Conservation (phyloP, 2,113 vertebrate genomes). For the Thunnus thynnus region DNA sequence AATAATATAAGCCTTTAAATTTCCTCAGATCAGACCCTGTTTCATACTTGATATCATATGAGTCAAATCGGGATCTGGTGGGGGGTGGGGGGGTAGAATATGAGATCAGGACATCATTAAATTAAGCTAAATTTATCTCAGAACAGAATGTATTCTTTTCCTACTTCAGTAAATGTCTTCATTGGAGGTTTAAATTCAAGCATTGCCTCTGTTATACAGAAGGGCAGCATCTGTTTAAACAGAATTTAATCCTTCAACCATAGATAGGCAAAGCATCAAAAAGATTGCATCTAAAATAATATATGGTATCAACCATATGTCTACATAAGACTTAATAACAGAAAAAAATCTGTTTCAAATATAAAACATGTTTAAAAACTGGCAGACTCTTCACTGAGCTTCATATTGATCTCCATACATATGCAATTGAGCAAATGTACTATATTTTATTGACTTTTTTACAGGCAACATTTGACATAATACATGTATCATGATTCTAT, state of each 20-base stretch:
- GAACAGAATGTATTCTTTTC: background rate
- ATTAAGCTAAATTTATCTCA: background rate
- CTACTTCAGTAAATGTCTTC: background rate
- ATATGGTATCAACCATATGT: constrained; percentile 30
- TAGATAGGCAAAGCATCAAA: constrained; percentile 27
- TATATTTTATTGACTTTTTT: background rate
- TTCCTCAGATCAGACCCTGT: background rate
- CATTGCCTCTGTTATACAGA: constrained; percentile 39
- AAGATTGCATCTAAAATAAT: constrained; percentile 20
- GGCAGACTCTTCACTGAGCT: background rate
- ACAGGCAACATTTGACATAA: background rate
- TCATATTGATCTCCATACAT: background rate
- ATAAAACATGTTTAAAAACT: constrained; percentile 27
- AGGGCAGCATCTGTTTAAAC: constrained; percentile 9
- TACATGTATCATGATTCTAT: background rate
- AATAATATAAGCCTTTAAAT: background rate
- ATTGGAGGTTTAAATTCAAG: constrained; percentile 24
- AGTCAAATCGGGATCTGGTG: background rate
- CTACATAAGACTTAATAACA: constrained; percentile 60
- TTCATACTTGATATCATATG: background rate
- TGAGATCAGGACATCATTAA: background rate
- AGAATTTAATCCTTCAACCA: constrained; percentile 24
- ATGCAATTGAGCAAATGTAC: constrained; percentile 7
- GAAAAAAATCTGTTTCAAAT: constrained; percentile 27
- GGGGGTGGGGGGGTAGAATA: background rate